These are phyloP conservation scores for Solenopsis invicta DNA, from an alignment of 1,140 invertebrate species.

Conservation along the genomic window DNA sequence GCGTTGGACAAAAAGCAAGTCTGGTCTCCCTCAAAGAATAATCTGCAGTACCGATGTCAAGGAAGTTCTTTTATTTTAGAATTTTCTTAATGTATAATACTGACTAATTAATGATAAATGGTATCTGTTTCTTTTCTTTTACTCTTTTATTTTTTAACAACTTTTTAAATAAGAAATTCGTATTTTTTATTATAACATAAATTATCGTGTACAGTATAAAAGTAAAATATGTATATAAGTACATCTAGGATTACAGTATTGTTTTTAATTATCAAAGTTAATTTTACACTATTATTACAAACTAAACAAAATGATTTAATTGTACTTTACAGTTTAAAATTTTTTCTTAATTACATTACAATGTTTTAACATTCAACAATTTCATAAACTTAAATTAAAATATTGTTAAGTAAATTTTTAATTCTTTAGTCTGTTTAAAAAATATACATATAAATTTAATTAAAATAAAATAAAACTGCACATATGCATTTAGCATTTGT, in stretches of 20 bases:
- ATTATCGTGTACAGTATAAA: neutral
- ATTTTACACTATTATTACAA: constrained; percentile 25
- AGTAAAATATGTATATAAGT: constrained; percentile 1
- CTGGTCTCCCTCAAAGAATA: too few relatives aligned
- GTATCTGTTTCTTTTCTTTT: constrained; percentile 18
- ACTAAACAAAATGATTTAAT: constrained; percentile 9
- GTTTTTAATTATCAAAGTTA: neutral
- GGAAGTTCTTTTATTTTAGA: too few relatives aligned
- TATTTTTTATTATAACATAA: constrained; percentile 35
- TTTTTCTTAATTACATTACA: neutral
- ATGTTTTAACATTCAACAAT: constrained; percentile 35
- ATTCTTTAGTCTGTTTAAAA: neutral
- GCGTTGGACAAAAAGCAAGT: too few relatives aligned
- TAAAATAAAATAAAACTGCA: constrained; percentile 10
- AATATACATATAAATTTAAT: constrained; percentile 7
- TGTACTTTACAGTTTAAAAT: neutral
- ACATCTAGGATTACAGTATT: constrained; percentile 10
- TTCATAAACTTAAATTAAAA: constrained; percentile 59
- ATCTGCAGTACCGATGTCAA: too few relatives aligned
- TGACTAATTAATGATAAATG: constrained; percentile 29
- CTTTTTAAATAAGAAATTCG: constrained; percentile 41
- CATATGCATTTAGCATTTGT: neutral
- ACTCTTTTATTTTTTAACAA: constrained; percentile 43
- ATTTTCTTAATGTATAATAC: neutral
- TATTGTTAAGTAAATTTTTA: constrained; percentile 51